Conservation (phyloP, 2,888 invertebrate species). For the Camponotus fellah region DNA sequence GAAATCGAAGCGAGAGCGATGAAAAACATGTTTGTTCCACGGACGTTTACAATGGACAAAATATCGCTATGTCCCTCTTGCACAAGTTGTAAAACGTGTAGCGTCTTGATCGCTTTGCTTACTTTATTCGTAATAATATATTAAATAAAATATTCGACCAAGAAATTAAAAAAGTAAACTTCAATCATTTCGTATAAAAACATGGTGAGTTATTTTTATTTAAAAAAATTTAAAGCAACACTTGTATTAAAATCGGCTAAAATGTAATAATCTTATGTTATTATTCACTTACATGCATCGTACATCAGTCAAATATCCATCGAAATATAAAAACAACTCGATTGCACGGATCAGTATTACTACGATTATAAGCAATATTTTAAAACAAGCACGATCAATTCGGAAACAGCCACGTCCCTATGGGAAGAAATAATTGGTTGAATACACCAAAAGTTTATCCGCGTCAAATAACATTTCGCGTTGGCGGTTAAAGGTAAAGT, state of each 20-base stretch:
- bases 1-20: slow-evolving; percentile 64
- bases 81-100: neutral
- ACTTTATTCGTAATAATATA: neutral
- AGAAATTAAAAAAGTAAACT: neutral
- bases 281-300: neutral
- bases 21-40: slow-evolving; percentile 22
- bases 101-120: neutral
- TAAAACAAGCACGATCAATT: slow-evolving; percentile 4
- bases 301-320: neutral
- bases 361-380: neutral
- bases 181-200: neutral
- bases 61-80: neutral
- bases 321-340: neutral
- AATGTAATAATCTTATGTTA: neutral
- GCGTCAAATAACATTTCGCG: slow-evolving; percentile 41
- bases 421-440: slow-evolving; percentile 31
- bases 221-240: neutral
- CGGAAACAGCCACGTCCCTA: neutral
- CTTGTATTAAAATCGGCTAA: neutral
- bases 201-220: neutral
- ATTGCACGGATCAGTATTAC: neutral
- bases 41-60: slow-evolving; percentile 9
- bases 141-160: too few species aligned
- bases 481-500: slow-evolving; percentile 21
- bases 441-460: slow-evolving; percentile 36